These are phyloP conservation scores for Pipra filicauda DNA, from an alignment of 2,113 vertebrate genomes.

Conservation along the genomic window DNA sequence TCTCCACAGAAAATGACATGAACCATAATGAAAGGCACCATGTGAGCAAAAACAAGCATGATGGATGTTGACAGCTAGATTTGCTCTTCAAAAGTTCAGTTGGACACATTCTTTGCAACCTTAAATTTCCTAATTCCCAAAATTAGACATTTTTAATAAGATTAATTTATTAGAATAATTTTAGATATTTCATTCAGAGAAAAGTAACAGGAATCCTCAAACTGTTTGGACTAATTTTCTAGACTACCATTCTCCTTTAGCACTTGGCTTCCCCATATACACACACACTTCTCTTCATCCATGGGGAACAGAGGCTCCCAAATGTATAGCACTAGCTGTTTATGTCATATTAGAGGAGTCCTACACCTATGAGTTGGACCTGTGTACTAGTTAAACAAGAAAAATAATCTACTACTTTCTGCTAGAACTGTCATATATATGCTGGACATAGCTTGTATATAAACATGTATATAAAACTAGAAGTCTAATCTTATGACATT, in stretches of 20 bases:
- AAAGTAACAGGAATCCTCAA: background rate
- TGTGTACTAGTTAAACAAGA: background rate
- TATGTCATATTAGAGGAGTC: background rate
- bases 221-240: background rate
- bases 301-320: accelerated
- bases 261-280: background rate
- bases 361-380: accelerated
- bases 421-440: background rate
- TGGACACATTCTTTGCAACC: background rate
- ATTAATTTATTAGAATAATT: background rate
- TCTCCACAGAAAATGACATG: background rate
- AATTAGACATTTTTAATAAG: background rate
- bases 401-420: background rate
- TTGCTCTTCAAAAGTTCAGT: background rate
- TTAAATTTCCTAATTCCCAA: background rate
- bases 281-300: background rate
- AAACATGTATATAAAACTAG: background rate
- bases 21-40: background rate
- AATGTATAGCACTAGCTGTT: background rate
- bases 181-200: background rate
- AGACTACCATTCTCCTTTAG: background rate
- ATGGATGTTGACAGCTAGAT: background rate
- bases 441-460: background rate
- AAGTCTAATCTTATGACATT: background rate
- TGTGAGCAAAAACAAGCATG: background rate